A percentile compares a stretch with the other conserved stretches of the same genome.
Conservation (phyloP, 2,113 vertebrate genomes). For the Urocynchramus pylzowi region DNA sequence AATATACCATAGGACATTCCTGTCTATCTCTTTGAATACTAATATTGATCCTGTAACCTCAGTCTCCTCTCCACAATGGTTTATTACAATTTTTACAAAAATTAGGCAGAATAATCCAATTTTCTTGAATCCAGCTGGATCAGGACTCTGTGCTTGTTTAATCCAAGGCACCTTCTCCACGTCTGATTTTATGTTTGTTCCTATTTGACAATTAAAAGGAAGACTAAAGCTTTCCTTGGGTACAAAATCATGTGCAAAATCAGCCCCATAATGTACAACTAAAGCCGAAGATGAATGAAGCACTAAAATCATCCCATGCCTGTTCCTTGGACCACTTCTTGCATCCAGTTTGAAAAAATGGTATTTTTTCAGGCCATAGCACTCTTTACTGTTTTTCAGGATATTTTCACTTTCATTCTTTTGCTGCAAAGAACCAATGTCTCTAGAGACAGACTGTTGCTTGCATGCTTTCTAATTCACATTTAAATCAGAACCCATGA, state of each 20-base stretch:
- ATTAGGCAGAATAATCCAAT: not conserved
- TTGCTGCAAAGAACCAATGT: not conserved
- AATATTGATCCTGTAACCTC: not conserved
- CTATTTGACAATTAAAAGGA: not conserved
- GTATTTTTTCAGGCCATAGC: not conserved
- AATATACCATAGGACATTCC: not conserved
- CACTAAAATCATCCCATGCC: not conserved
- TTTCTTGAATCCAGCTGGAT: not conserved
- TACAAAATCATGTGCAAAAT: not conserved
- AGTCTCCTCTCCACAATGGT: not conserved
- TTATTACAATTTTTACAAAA: not conserved
- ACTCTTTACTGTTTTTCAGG: not conserved
- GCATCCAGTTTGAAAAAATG: accelerated
- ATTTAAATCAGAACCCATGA: not conserved
- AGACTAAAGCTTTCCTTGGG: not conserved
- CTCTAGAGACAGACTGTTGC: not conserved
- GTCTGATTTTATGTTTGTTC: not conserved
- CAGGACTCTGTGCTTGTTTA: not conserved
- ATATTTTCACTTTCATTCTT: not conserved
- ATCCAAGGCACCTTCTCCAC: not conserved
- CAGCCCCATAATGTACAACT: not conserved
- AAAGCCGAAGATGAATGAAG: not conserved
- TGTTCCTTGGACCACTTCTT: not conserved
- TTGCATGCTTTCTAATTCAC: not conserved
- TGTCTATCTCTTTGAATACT: not conserved